Conservation (phyloP, 92 coral and sea anemone species). For the Muricea muricata region DNA sequence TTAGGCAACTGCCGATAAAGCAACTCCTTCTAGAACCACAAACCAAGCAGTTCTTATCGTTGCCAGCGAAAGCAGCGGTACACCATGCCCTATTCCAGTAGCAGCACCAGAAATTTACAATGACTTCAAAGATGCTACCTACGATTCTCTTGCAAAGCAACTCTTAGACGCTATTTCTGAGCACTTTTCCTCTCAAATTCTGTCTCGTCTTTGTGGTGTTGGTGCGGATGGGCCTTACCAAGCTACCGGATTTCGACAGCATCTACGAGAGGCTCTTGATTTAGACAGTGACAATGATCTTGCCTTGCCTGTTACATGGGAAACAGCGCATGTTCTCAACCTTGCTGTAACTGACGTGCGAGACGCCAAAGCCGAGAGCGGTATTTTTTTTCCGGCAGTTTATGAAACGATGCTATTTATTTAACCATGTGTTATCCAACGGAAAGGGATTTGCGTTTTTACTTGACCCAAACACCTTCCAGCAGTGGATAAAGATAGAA, state of each 20-base stretch:
- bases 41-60: slow-evolving; percentile 44
- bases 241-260: slow-evolving; percentile 32
- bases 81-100: slow-evolving; percentile 44
- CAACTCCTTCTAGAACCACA: slow-evolving; percentile 47
- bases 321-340: slow-evolving; percentile 47
- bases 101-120: slow-evolving; percentile 31
- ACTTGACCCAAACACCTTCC: no score
- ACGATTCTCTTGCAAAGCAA: slow-evolving; percentile 41
- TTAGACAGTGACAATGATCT: slow-evolving; percentile 22
- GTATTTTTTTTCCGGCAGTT: slow-evolving; percentile 40
- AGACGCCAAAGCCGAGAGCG: slow-evolving; percentile 38
- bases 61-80: slow-evolving; percentile 40
- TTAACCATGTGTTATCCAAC: not conserved
- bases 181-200: slow-evolving; percentile 48
- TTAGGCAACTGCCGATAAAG: slow-evolving; percentile 21
- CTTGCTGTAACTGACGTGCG: slow-evolving; percentile 38
- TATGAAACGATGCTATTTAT: not conserved
- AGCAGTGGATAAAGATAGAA: no score
- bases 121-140: slow-evolving; percentile 34
- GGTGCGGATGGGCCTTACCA: slow-evolving; percentile 49
- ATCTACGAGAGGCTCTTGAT: slow-evolving; percentile 31
- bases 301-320: no score
- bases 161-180: slow-evolving; percentile 22
- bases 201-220: slow-evolving; percentile 44
- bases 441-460: not conserved